These are phyloP conservation scores for Dynastes hyllus DNA, from an alignment of 2,888 invertebrate species.

Conservation along the genomic window DNA sequence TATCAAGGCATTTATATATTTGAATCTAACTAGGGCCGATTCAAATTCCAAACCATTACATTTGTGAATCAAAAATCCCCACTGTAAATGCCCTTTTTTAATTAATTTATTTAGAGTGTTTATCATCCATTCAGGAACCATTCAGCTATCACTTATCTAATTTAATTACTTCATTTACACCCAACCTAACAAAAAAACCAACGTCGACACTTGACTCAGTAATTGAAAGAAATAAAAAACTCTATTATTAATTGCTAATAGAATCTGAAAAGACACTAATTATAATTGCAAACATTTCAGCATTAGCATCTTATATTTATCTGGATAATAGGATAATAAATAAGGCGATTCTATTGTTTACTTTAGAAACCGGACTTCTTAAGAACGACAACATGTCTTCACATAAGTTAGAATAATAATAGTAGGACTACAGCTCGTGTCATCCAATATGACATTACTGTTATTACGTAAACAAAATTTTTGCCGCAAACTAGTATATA, in stretches of 20 bases:
- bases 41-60: no score
- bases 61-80: no score
- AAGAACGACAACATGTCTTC: not conserved
- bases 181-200: not conserved
- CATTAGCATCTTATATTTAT: conserved; percentile 7
- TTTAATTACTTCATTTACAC: not conserved
- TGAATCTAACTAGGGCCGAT: no score
- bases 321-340: not conserved
- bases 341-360: not conserved
- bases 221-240: not conserved
- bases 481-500: no score
- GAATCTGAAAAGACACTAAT: not conserved
- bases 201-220: not conserved
- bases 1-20: no score
- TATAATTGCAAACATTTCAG: conserved; percentile 12
- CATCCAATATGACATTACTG: not conserved
- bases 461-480: not conserved
- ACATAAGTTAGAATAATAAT: not conserved
- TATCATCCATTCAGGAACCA: no score
- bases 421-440: not conserved
- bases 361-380: conserved; percentile 13
- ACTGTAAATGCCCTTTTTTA: no score
- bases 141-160: no score
- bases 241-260: not conserved
- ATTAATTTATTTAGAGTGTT: no score